Evolutionary conservation across 2,113 vertebrate species (phyloP).

Genomic region (Rhinolophus ferrumequinum): DNA sequence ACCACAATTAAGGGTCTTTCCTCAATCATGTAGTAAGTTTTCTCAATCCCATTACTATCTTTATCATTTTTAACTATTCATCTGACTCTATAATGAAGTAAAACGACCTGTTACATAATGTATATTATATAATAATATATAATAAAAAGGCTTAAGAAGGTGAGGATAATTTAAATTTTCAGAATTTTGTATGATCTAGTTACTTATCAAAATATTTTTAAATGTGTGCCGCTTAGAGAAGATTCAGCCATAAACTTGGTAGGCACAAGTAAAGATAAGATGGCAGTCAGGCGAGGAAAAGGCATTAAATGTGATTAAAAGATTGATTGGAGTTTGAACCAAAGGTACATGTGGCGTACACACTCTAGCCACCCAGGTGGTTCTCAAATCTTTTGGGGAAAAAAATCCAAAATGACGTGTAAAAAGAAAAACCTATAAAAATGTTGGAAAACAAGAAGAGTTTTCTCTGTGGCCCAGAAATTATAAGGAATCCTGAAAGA

Average conservation of each 20-base stretch:
- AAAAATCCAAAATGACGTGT: neutral
- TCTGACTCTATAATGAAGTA: slow-evolving; percentile 31
- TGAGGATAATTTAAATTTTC: slow-evolving; percentile 39
- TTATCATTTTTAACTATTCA: neutral
- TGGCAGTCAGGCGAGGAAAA: neutral
- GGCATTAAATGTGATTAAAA: neutral
- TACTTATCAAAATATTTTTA: slow-evolving; percentile 18
- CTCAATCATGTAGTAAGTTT: neutral
- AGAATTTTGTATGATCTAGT: slow-evolving; percentile 33
- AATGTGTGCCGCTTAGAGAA: neutral
- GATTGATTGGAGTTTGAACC: slow-evolving; percentile 13
- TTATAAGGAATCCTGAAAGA: slow-evolving; percentile 18
- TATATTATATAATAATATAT: neutral
- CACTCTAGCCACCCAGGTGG: neutral
- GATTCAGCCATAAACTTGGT: neutral
- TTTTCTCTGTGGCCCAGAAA: neutral
- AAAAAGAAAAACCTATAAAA: neutral
- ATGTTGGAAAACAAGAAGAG: slow-evolving; percentile 13
- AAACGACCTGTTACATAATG: neutral
- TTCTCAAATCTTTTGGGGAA: neutral
- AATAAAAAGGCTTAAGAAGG: slow-evolving; percentile 43
- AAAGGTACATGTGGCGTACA: neutral
- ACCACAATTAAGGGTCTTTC: neutral
- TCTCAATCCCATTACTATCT: neutral
- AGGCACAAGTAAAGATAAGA: slow-evolving; percentile 1